Evolutionary conservation across 2,797 vertebrate species (phyloP).

Genomic region (Rhabdomys pumilio): DNA sequence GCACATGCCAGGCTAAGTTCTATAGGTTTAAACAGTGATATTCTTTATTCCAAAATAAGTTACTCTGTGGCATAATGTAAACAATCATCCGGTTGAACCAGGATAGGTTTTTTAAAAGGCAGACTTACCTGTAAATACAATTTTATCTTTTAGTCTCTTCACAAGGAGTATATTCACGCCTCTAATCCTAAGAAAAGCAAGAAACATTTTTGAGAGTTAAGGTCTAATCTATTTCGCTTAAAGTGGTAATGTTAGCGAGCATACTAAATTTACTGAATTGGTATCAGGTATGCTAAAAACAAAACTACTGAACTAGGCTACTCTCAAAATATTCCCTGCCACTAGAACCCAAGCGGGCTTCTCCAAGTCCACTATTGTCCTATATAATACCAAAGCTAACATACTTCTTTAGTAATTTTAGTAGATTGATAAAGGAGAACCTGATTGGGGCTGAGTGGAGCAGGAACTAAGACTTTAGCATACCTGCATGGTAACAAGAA

Average conservation of each 20-base stretch:
- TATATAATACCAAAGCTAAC: background rate
- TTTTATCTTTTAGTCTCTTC: conserved; percentile 23
- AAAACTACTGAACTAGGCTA: background rate
- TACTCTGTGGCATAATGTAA: background rate
- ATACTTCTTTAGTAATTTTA: background rate
- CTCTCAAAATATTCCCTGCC: background rate
- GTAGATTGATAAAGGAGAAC: background rate
- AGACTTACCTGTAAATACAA: conserved; percentile 61
- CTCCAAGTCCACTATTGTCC: background rate
- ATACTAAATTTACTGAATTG: background rate
- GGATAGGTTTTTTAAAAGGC: background rate
- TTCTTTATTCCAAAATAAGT: background rate
- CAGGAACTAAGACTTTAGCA: background rate
- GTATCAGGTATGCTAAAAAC: background rate
- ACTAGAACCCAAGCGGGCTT: background rate
- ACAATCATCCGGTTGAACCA: background rate
- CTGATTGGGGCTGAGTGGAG: background rate
- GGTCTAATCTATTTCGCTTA: conserved; percentile 1
- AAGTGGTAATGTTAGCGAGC: background rate
- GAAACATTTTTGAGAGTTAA: background rate
- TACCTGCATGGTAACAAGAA: background rate
- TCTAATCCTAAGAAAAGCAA: conserved; percentile 52
- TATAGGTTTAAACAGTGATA: conserved; percentile 20
- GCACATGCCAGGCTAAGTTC: background rate
- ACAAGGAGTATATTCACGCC: background rate